Percentiles rank a stretch among this genome's conserved stretches.
Conservation (phyloP, 2,888 invertebrate species). For the Griposia aprilina region DNA sequence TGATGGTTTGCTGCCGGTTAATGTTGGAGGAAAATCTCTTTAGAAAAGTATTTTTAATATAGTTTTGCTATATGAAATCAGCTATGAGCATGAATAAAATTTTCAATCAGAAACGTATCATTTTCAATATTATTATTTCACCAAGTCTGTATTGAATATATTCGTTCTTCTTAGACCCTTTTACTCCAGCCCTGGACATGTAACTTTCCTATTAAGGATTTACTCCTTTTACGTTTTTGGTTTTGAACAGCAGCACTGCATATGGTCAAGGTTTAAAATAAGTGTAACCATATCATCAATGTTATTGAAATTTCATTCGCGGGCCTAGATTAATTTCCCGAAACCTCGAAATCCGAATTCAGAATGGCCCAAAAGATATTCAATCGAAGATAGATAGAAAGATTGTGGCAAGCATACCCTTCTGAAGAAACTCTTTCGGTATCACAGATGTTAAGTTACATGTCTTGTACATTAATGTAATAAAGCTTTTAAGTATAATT, state of each 20-base stretch:
- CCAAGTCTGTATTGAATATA: not conserved
- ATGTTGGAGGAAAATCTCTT: not conserved
- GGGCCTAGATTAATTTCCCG: not conserved
- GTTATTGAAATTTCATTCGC: not conserved
- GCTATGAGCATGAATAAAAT: not conserved
- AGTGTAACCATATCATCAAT: not conserved
- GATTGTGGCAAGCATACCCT: not conserved
- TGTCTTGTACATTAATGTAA: slow-evolving; percentile 13
- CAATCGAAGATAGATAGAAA: not conserved
- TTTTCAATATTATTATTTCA: too few species aligned
- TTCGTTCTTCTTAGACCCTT: not conserved
- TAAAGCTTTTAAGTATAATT: slow-evolving; percentile 23
- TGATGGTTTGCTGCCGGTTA: slow-evolving; percentile 37
- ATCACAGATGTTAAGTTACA: not conserved
- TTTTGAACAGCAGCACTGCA: slow-evolving; percentile 12
- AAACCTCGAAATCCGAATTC: not conserved
- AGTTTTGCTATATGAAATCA: not conserved
- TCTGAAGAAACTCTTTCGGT: slow-evolving; percentile 2
- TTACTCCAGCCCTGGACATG: slow-evolving; percentile 1
- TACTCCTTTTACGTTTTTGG: slow-evolving; percentile 27
- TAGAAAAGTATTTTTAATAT: not conserved
- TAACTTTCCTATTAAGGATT: slow-evolving; percentile 1
- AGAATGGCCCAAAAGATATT: not conserved
- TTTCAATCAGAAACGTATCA: not conserved
- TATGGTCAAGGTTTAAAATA: not conserved